A percentile compares a stretch with the other conserved stretches of the same genome.
phyloP scores from a whole-genome alignment of 1,140 invertebrate species.

The Drosophila guanche region DNA sequence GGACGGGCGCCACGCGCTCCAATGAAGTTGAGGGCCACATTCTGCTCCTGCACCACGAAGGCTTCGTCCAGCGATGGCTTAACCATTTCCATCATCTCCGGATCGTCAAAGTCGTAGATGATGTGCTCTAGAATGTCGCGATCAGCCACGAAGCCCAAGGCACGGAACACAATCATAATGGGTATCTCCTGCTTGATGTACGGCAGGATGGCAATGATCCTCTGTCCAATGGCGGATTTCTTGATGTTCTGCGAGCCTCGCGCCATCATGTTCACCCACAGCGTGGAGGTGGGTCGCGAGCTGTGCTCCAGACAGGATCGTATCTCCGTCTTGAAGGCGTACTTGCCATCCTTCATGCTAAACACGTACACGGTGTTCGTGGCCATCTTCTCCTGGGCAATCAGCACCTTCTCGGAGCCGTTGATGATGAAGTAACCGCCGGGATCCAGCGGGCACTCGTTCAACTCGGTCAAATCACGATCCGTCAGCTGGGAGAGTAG shows the following conservation, averaged over 20 bases:
- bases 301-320: constrained; percentile 97
- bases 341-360: constrained; percentile 99
- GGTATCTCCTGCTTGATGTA: constrained; percentile 99
- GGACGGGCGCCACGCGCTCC: constrained; percentile 97
- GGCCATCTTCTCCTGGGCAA: constrained; percentile 99
- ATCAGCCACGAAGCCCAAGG: constrained; percentile 98
- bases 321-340: constrained; percentile 98
- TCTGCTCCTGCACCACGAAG: constrained; percentile 99
- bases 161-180: constrained; percentile 99
- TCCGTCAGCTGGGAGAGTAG: constrained; percentile 96
- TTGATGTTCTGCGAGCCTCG: constrained; percentile 97
- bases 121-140: constrained; percentile 99
- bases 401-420: constrained; percentile 97
- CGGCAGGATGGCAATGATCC: constrained; percentile 98
- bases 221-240: constrained; percentile 98
- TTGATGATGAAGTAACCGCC: constrained; percentile 99
- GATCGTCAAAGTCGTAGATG: constrained; percentile 99
- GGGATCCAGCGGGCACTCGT: constrained; percentile 99
- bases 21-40: constrained; percentile 99
- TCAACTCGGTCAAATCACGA: constrained; percentile 99
- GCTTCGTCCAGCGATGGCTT: constrained; percentile 99
- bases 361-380: constrained; percentile 99
- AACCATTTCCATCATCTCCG: constrained; percentile 99
- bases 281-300: constrained; percentile 95
- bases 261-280: constrained; percentile 99